Evolutionary conservation across 30 jellyfish, hydroid and myxozoan species (phyloP), one percentile per base, ranked within the genome.

Genomic region (Aurelia sp.): DNA sequence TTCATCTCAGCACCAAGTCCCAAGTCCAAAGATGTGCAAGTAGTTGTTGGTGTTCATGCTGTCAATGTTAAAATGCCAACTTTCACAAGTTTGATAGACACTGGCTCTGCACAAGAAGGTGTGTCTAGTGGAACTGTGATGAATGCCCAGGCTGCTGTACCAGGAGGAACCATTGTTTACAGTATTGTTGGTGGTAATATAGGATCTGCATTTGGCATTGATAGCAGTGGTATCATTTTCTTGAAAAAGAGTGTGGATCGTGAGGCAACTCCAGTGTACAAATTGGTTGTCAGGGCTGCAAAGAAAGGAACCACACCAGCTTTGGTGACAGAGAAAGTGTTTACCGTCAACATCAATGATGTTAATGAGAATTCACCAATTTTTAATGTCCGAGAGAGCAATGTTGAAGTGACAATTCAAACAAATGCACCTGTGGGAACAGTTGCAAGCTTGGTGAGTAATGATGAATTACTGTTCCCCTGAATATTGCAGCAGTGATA

Each of bases 111-210:
- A 17, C 55, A 86, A 41, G 99, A 95, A 64, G 88, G 86, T 3
- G 63, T 62, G 6, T 58, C 96, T 10, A 58, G 82, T 53, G 97
- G 97, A 24, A 48, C 51, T 40, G 87, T 66, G 60, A 73, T 74
- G 41, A 52, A 41, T 52, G 91, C 84, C 22, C 80, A 72, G 40
- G 96, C 89, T 10, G 19, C 74, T 7, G 72, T 66, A 1, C 73
- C 74, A 18, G 96, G 96, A 41, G 96, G 79, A 13, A 58, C 89
- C 9, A 50, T 82, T n/a, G 78, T 74, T 35, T 95, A 73, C 79
- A 88, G 69, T 75, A 85, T 95, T 51, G 99, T 95, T 55, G 99
- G 99, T 47, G 99, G 99, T 4, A 90, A 95, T 57, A 59, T 6
- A 10, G 97, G 73, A 41, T 72, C 48, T 19, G 88, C 76, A 8